Evolutionary conservation across 2,113 vertebrate species (phyloP).

Genomic region (Macaca nemestrina): DNA sequence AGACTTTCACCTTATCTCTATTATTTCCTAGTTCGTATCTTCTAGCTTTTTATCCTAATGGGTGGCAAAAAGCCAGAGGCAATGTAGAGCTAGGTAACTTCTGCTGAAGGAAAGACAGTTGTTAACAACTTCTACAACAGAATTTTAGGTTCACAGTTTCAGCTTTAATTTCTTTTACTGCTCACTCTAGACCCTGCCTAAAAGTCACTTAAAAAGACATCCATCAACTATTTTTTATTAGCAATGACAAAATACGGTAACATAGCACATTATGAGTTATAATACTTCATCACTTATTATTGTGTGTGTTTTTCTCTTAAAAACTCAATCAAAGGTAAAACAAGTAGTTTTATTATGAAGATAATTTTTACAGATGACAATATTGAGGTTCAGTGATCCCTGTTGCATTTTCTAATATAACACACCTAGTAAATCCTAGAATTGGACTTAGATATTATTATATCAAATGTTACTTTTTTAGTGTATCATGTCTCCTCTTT

Average conservation of each 20-base stretch:
- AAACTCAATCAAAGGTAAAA: conserved; percentile 32
- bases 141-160: background rate
- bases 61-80: background rate
- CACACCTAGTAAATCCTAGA: background rate
- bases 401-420: background rate
- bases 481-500: background rate
- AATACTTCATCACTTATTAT: background rate
- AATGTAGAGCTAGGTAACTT: background rate
- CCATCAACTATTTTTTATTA: conserved; percentile 36
- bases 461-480: background rate
- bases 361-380: background rate
- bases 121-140: background rate
- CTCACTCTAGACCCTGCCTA: background rate
- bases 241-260: background rate
- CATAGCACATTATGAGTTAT: background rate
- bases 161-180: background rate
- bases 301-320: background rate
- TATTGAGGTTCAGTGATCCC: background rate
- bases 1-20: background rate
- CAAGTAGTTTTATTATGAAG: background rate
- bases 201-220: conserved; percentile 34
- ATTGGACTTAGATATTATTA: background rate
- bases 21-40: background rate
- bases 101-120: background rate
- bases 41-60: conserved; percentile 38